Evolutionary conservation across 2,888 invertebrate genomes (phyloP), one percentile per base, ranked within the genome.

Genomic region (Rhyacophila evoluta): DNA sequence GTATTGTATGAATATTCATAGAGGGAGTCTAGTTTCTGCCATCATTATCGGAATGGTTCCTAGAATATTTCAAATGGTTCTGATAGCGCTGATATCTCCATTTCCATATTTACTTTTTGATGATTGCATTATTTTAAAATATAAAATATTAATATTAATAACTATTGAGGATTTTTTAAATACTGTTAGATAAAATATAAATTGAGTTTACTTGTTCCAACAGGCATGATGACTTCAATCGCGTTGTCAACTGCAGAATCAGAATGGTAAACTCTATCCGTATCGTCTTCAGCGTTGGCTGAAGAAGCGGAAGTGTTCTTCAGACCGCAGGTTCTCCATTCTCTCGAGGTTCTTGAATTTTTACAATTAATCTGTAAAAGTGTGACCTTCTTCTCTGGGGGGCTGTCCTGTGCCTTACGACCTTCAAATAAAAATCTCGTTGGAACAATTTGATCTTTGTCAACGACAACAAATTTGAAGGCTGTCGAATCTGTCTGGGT

Each of bases 261-360:
- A 12, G 82, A 82, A 68, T 81, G 81, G 77, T 81, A 82, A 74
- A 81, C 81, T 80, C 80, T 80, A 55, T 82, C 82, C 71, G 72
- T 74, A 12, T 81, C 81, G 29, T 80, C 82, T 82, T 82, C 82
- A 78, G 73, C 38, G 15, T 71, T 74, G 41, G 41, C 71, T 72
- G 82, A 81, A 81, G 82, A 79, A 79, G 76, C 38, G 68, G 82
- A 82, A 77, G 81, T 75, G 74, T 74, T 38, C 72, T 76, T 79
- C 33, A 74, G 27, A 55, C 55, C 55, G 38, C 74, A 78, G 76
- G 77, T 36, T 76, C 73, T 79, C 25, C 70, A 77, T 70, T 77
- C 75, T 68, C 38, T 72, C 74, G 70, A 79, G 15, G 19, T 75
- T 70, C 76, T 68, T 8, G 72, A 68, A 41, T 70, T 75, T 37